Base-by-base conservation (phyloP, 2,888 invertebrate species). In the Cremastinae sp. region DNA sequence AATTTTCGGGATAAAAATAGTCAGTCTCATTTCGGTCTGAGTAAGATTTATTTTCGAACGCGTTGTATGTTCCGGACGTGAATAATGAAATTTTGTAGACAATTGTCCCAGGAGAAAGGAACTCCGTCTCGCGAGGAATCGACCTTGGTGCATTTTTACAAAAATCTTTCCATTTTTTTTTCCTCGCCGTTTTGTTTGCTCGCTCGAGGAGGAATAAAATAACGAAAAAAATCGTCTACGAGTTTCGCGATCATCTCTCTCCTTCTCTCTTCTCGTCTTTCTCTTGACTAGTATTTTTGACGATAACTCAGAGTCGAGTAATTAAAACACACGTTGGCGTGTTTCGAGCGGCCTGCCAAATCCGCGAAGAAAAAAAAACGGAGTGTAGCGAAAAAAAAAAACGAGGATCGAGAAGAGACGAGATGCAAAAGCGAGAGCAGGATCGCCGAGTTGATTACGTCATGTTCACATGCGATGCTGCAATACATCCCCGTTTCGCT, bases 311-410 rank as follows among this genome's bases (percentile, higher is more conserved):
- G 35, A 49, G 22, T 22, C 16, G 51, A 37, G 62, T 61, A 62
- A 71, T 71, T 71, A 71, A 71, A 71, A 66, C 35, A 55, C 55
- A 64, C 47, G 39, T 58, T 71, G 47, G 56, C 55, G 64, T 64
- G 56, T 56, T 37, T 47, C 43, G 49, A 41, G 65, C 56, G 28
- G 58, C 28, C 37, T 37, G 56, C 47, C 28, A 69, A 55, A 66
- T 41, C 55, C 64, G 53, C 58, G 22, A 16, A 18, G 20, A 61
- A 70, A 28, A 74, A 74, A 47, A 53, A 20, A 64, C 58, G n/a
- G 53, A 55, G 18, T 12, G 39, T 37, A 61, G 37, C n/a, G 47
- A 56, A 28, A 37, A 56, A 51, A 65, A 45, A 64, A 20, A 49
- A 58, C 5, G 12, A 22, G 18, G 43, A 43, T 20, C n/a, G 16